These are phyloP conservation scores for Apodemia zela DNA, from an alignment of 2,888 invertebrate species.

Conservation along the genomic window DNA sequence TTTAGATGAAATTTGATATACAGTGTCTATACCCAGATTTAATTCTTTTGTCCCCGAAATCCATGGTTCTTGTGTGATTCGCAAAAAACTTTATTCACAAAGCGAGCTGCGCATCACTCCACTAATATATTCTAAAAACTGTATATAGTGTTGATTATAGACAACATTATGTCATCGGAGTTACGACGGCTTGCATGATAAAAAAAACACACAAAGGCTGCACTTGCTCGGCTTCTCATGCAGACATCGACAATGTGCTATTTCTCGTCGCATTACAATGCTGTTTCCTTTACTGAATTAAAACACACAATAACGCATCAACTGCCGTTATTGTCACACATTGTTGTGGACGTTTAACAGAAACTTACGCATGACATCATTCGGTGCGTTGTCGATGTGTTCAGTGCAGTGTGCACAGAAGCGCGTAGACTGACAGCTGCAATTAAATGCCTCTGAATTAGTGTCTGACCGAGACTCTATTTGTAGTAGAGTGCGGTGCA, in stretches of 20 bases:
- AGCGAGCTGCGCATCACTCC: too few relatives aligned
- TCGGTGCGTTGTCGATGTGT: constrained; percentile 16
- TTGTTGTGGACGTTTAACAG: constrained; percentile 30
- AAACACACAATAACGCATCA: constrained; percentile 6
- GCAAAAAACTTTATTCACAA: too few relatives aligned
- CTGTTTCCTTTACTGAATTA: constrained; percentile 13
- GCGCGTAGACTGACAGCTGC: background rate
- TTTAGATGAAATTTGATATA: too few relatives aligned
- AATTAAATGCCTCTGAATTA: background rate
- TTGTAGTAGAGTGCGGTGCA: too few relatives aligned
- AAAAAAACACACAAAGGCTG: constrained; percentile 47
- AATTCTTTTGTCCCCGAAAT: too few relatives aligned
- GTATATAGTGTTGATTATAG: background rate
- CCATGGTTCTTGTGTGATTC: too few relatives aligned
- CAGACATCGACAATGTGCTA: constrained; percentile 52
- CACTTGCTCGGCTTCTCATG: constrained; percentile 67
- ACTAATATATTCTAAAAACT: too few relatives aligned
- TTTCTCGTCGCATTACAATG: constrained; percentile 37
- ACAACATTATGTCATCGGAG: constrained; percentile 41
- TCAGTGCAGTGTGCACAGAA: background rate
- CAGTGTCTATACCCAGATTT: too few relatives aligned
- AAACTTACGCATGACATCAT: constrained; percentile 31
- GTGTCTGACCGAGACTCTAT: background rate
- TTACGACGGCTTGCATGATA: constrained; percentile 56
- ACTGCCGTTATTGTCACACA: constrained; percentile 26